Conservation (phyloP, 2,888 invertebrate species). For the Tinea trinotella region DNA sequence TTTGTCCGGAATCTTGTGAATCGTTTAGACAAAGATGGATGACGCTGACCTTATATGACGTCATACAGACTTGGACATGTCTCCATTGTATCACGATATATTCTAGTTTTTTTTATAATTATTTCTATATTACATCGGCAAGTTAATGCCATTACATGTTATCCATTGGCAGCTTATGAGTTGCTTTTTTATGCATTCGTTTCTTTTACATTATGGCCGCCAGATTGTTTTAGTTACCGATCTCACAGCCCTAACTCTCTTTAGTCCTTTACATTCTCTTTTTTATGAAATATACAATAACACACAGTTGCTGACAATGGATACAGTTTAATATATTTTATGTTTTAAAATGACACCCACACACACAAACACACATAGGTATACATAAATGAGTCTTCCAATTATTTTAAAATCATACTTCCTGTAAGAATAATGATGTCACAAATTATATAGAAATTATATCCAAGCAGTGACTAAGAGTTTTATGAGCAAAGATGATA, state of each 20-base stretch:
- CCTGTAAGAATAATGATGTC: neutral
- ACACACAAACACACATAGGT: neutral
- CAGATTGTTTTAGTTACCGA: too few relatives aligned
- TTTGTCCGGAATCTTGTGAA: constrained; percentile 13
- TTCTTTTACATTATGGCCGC: too few relatives aligned
- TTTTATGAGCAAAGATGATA: neutral
- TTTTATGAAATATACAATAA: too few relatives aligned
- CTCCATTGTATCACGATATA: neutral
- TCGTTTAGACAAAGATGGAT: constrained; percentile 6
- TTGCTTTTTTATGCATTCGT: too few relatives aligned
- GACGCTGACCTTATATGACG: constrained; percentile 1
- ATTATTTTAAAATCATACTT: neutral
- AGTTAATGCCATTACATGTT: too few relatives aligned
- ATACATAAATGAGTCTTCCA: neutral
- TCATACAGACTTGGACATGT: neutral
- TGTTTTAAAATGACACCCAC: neutral
- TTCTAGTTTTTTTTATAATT: too few relatives aligned
- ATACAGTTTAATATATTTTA: neutral
- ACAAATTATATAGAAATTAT: neutral
- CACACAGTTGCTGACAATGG: too few relatives aligned
- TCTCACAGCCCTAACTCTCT: too few relatives aligned
- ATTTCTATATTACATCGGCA: too few relatives aligned
- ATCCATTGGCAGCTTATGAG: too few relatives aligned
- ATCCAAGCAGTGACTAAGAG: neutral
- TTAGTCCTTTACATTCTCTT: too few relatives aligned